Evolutionary conservation across 23 tunicate genomes (phyloP).

Genomic region (Pegea sp.): DNA sequence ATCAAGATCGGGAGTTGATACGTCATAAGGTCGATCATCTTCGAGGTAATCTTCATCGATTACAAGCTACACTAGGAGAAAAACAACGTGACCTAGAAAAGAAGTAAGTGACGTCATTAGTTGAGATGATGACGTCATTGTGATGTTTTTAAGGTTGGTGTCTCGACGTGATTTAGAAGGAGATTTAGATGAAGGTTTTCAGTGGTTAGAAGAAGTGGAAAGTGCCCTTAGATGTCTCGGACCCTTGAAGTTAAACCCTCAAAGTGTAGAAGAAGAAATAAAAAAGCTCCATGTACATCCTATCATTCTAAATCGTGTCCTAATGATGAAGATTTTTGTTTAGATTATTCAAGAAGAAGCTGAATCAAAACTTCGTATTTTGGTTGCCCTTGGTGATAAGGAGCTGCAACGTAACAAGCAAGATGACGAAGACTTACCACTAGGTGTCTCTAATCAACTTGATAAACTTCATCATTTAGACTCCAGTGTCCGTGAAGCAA

Average conservation of each 20-base stretch:
- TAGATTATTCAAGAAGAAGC: slow-evolving; percentile 79
- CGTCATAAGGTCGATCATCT: slow-evolving; percentile 52
- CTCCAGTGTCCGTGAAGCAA: slow-evolving; percentile 12
- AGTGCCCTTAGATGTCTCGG: slow-evolving; percentile 44
- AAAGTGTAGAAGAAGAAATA: slow-evolving; percentile 72
- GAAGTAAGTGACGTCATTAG: slow-evolving; percentile 8
- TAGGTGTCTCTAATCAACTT: slow-evolving; percentile 19
- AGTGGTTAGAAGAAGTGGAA: slow-evolving; percentile 62
- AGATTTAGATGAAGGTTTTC: slow-evolving; percentile 66
- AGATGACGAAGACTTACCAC: slow-evolving; percentile 62
- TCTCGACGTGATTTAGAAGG: slow-evolving; percentile 68
- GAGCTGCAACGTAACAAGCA: slow-evolving; percentile 17
- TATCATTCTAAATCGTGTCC: neutral
- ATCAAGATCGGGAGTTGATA: slow-evolving; percentile 26
- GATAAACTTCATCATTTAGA: slow-evolving; percentile 24
- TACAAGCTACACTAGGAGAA: slow-evolving; percentile 34
- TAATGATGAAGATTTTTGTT: neutral
- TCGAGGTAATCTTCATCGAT: slow-evolving; percentile 21
- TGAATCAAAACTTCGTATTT: slow-evolving; percentile 38
- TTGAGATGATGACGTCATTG: neutral
- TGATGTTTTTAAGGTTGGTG: slow-evolving; percentile 21
- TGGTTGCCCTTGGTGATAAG: slow-evolving; percentile 34
- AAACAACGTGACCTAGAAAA: slow-evolving; percentile 69
- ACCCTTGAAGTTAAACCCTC: slow-evolving; percentile 61
- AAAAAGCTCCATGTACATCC: slow-evolving; percentile 44